Evolutionary conservation across 2,888 invertebrate genomes (phyloP).

Genomic region (Eucriotettix oculatus): DNA sequence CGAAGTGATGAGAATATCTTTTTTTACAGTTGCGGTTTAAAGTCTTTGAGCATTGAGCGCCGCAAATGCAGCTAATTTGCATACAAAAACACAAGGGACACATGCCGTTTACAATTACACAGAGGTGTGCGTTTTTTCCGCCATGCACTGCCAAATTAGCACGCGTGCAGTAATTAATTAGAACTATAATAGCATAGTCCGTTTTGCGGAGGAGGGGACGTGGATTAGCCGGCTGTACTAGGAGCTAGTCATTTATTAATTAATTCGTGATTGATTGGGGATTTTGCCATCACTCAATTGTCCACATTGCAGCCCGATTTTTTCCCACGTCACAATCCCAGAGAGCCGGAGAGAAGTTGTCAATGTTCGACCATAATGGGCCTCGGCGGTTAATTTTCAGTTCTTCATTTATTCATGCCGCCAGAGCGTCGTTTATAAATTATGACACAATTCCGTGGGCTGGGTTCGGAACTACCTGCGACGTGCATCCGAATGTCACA

Average conservation of each 20-base stretch:
- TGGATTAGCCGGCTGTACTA: not conserved
- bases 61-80: not conserved
- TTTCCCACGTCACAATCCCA: not conserved
- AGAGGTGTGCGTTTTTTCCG: not conserved
- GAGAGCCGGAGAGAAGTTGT: not conserved
- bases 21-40: too few species aligned
- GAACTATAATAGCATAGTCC: not conserved
- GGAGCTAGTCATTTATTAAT: slow-evolving; percentile 4
- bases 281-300: slow-evolving; percentile 1
- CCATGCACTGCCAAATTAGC: not conserved
- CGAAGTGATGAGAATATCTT: too few species aligned
- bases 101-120: too few species aligned
- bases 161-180: not conserved
- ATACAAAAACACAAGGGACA: not conserved
- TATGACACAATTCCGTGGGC: too few species aligned
- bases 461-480: too few species aligned
- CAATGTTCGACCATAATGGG: not conserved
- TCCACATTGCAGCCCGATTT: not conserved
- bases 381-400: not conserved
- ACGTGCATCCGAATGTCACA: too few species aligned
- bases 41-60: not conserved
- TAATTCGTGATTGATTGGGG: slow-evolving; percentile 6
- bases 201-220: not conserved
- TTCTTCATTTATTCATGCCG: not conserved
- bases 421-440: not conserved